phyloP scores from a whole-genome alignment of 2,797 vertebrate species.

The Adelosebastes latens region DNA sequence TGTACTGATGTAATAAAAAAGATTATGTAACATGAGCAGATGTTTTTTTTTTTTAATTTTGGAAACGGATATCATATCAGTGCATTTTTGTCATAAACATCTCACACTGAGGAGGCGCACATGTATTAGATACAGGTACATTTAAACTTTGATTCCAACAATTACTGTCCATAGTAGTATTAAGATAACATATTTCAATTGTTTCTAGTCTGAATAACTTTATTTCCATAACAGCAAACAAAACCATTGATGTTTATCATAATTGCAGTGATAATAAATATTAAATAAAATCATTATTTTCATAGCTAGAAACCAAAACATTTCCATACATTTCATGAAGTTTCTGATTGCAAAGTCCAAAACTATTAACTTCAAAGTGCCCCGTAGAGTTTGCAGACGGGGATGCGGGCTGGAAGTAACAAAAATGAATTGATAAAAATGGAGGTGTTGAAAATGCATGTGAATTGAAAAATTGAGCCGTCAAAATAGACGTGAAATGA shows the following conservation, averaged over 20 bases:
- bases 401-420: too few relatives aligned
- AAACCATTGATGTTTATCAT: neutral
- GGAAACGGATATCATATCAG: neutral
- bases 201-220: neutral
- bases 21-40: conserved; percentile 7
- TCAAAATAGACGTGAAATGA: too few relatives aligned
- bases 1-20: conserved; percentile 80
- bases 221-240: neutral
- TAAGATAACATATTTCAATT: neutral
- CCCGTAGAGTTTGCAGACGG: neutral
- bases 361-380: too few relatives aligned
- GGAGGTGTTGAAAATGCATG: too few relatives aligned
- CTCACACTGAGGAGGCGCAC: neutral
- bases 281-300: neutral
- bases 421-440: too few relatives aligned
- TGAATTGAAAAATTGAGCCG: too few relatives aligned
- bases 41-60: conserved; percentile 18
- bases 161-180: neutral
- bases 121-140: neutral
- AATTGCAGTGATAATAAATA: neutral
- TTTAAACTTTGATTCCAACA: neutral
- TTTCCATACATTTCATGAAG: neutral
- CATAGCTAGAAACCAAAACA: neutral
- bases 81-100: neutral
- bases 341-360: too few relatives aligned